Evolutionary conservation across 2,797 vertebrate genomes (phyloP).

Genomic region (Megaceryle alcyon): DNA sequence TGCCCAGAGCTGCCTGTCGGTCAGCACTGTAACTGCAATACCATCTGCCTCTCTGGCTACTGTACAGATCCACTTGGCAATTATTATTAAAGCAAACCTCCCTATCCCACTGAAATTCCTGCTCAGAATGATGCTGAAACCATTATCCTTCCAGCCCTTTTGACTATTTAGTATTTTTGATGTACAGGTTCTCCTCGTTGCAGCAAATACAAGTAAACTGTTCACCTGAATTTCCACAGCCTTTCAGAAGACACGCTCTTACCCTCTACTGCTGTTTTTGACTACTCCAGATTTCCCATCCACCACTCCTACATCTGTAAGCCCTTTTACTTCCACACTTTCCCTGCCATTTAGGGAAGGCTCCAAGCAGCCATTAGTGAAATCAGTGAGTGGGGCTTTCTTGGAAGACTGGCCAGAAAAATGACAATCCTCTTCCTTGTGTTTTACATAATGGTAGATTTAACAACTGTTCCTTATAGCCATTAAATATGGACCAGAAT

Average conservation of each 20-base stretch:
- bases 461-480: not conserved
- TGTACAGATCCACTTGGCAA: not conserved
- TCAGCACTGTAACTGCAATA: not conserved
- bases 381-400: not conserved
- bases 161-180: not conserved
- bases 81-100: not conserved
- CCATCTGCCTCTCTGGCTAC: not conserved
- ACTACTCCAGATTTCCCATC: not conserved
- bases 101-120: not conserved
- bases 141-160: not conserved
- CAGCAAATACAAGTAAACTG: not conserved
- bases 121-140: not conserved
- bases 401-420: not conserved
- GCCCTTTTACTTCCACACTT: not conserved
- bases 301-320: not conserved
- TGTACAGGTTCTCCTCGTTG: not conserved
- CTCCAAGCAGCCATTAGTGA: not conserved
- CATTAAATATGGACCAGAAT: not conserved
- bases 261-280: not conserved
- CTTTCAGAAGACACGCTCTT: not conserved
- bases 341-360: not conserved
- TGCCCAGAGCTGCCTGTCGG: not conserved
- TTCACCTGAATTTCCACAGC: not conserved
- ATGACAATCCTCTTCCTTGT: not conserved
- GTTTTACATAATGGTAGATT: not conserved